Conservation (phyloP, 2,888 invertebrate species). For the Drosophila neotestacea region DNA sequence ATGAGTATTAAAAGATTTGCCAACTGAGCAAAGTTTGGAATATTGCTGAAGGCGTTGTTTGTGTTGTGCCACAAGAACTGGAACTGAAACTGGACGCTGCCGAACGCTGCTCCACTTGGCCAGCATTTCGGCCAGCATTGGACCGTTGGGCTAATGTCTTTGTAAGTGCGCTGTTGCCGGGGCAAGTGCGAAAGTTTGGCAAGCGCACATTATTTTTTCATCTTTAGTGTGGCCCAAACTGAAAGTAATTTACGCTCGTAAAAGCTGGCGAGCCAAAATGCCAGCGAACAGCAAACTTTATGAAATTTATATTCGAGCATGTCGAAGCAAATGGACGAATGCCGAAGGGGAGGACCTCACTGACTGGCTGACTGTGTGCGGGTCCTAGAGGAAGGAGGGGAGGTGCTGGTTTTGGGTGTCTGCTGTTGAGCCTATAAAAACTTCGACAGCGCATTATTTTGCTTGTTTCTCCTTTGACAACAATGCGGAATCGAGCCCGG, state of each 20-base stretch:
- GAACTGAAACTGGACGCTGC: slow-evolving; percentile 4
- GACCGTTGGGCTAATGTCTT: slow-evolving; percentile 71
- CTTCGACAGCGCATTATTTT: slow-evolving; percentile 80
- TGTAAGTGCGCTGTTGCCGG: slow-evolving; percentile 69
- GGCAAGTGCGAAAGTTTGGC: slow-evolving; percentile 80
- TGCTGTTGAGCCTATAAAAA: slow-evolving; percentile 79
- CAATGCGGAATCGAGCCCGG: slow-evolving; percentile 61
- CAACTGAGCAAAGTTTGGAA: slow-evolving; percentile 72
- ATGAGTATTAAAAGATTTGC: slow-evolving; percentile 75
- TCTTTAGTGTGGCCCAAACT: slow-evolving; percentile 82
- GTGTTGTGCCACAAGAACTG: slow-evolving; percentile 20
- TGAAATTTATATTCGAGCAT: slow-evolving; percentile 79
- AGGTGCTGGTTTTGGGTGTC: slow-evolving; percentile 47
- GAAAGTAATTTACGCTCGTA: slow-evolving; percentile 83
- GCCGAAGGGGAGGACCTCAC: slow-evolving; percentile 7
- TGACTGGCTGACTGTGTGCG: slow-evolving; percentile 3
- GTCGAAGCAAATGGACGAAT: slow-evolving; percentile 37
- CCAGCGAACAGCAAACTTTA: slow-evolving; percentile 73
- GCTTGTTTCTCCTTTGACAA: slow-evolving; percentile 81
- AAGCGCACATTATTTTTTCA: slow-evolving; percentile 82
- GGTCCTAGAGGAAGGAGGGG: neutral
- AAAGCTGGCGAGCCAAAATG: slow-evolving; percentile 70
- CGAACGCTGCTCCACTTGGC: slow-evolving; percentile 35
- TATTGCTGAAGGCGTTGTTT: slow-evolving; percentile 41
- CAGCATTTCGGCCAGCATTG: slow-evolving; percentile 48